Conservation (phyloP, 53 echinoderm and acorn worm genomes). For the Luidia sarsii region DNA sequence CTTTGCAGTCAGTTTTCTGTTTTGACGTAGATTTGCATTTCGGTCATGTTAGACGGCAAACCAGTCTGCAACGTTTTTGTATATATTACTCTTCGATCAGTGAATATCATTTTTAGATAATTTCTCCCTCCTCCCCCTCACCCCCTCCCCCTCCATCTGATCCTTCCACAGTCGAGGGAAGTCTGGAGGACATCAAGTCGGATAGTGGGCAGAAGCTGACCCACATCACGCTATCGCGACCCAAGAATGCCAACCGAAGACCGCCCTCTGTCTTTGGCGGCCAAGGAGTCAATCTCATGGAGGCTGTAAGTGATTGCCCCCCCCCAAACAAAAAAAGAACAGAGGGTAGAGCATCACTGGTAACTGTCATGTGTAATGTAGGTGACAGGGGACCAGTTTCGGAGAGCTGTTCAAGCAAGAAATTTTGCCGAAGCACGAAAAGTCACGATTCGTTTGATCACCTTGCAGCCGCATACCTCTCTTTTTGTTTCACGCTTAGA, state of each 20-base stretch:
- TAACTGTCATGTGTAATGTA: too few species aligned
- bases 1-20: too few species aligned
- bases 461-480: too few species aligned
- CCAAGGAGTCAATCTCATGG: constrained; percentile 23
- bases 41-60: too few species aligned
- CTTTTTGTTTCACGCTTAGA: too few species aligned
- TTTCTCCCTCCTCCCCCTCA: too few species aligned
- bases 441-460: too few species aligned
- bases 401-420: not conserved
- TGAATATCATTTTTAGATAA: too few species aligned
- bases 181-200: constrained; percentile 59
- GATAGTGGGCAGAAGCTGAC: constrained; percentile 61
- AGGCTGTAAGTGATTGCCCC: constrained; percentile 23
- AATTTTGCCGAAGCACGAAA: too few species aligned
- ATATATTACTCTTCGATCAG: not conserved
- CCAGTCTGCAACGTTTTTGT: not conserved
- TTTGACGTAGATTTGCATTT: too few species aligned
- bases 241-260: constrained; percentile 68
- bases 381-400: not conserved
- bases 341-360: not conserved
- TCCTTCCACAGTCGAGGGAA: constrained; percentile 13
- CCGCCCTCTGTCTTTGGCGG: constrained; percentile 74
- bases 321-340: not conserved
- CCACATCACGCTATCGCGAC: constrained; percentile 68
- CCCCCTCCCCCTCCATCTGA: too few species aligned